These are phyloP conservation scores for Chironomus tentans DNA, from an alignment of 2,888 invertebrate genomes.

Conservation along the genomic window DNA sequence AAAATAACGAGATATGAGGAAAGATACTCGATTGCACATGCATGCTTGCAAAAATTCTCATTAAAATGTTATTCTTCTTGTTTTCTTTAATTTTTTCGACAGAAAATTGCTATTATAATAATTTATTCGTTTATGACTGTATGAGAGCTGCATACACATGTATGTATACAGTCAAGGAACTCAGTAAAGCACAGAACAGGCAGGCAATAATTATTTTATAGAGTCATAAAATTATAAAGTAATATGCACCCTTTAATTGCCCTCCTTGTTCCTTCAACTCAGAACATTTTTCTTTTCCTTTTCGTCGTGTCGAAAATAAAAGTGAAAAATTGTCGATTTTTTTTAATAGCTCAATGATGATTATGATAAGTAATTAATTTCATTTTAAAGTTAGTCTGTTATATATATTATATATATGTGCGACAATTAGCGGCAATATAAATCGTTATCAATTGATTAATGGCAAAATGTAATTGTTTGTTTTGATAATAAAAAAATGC, in stretches of 20 bases:
- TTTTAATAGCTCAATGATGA: background rate
- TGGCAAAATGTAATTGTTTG: background rate
- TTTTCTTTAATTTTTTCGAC: no score
- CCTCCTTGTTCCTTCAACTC: background rate
- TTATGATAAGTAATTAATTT: background rate
- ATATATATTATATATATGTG: background rate
- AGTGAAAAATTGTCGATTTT: background rate
- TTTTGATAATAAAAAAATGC: background rate
- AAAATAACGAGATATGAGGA: no score
- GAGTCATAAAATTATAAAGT: conserved; percentile 8
- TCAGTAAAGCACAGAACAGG: background rate
- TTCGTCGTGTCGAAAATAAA: background rate
- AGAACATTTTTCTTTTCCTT: background rate
- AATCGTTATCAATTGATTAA: background rate
- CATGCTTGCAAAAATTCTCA: no score
- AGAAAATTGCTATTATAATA: no score
- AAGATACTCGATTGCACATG: no score
- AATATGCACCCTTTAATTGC: conserved; percentile 4
- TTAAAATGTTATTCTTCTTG: no score
- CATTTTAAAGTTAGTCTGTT: background rate
- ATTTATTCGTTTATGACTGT: no score
- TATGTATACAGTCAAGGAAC: background rate
- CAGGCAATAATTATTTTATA: background rate
- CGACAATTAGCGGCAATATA: background rate
- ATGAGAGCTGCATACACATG: no score